Evolutionary conservation across 2,888 invertebrate species (phyloP).

Genomic region (Odontothrips loti): DNA sequence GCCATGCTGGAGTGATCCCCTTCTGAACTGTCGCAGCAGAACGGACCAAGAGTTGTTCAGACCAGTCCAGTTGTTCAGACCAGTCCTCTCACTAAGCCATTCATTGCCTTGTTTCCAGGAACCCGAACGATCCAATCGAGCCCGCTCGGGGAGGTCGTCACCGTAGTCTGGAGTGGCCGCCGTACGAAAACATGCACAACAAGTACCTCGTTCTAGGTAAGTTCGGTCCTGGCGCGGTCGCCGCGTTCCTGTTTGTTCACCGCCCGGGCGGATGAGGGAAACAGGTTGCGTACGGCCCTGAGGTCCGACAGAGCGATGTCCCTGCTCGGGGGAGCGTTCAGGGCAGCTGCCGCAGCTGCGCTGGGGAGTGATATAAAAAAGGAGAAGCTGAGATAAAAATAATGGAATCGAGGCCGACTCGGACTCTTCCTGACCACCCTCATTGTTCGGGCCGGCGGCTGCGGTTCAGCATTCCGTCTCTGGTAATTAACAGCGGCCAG

Average conservation of each 20-base stretch:
- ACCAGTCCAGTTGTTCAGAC: too few relatives aligned
- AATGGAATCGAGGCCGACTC: background rate
- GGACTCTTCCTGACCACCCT: background rate
- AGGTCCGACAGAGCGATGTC: background rate
- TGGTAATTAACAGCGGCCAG: too few relatives aligned
- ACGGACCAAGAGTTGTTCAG: too few relatives aligned
- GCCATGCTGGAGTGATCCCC: too few relatives aligned
- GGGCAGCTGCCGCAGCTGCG: background rate
- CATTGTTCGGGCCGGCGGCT: background rate
- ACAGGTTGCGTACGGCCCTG: too few relatives aligned
- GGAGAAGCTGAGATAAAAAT: background rate
- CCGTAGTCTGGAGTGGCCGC: constrained; percentile 83
- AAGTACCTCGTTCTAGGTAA: constrained; percentile 84
- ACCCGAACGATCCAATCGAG: constrained; percentile 77
- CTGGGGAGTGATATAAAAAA: background rate
- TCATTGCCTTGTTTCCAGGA: constrained; percentile 54
- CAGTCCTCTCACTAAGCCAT: too few relatives aligned
- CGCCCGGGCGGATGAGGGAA: too few relatives aligned
- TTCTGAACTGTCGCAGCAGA: too few relatives aligned
- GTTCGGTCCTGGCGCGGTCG: constrained; percentile 40
- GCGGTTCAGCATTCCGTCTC: background rate
- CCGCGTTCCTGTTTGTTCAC: too few relatives aligned
- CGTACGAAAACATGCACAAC: constrained; percentile 87
- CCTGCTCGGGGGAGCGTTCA: too few relatives aligned
- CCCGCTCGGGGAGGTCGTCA: constrained; percentile 67